Evolutionary conservation across 1,140 invertebrate genomes (phyloP).

Genomic region (Tetragnatha versicolor): DNA sequence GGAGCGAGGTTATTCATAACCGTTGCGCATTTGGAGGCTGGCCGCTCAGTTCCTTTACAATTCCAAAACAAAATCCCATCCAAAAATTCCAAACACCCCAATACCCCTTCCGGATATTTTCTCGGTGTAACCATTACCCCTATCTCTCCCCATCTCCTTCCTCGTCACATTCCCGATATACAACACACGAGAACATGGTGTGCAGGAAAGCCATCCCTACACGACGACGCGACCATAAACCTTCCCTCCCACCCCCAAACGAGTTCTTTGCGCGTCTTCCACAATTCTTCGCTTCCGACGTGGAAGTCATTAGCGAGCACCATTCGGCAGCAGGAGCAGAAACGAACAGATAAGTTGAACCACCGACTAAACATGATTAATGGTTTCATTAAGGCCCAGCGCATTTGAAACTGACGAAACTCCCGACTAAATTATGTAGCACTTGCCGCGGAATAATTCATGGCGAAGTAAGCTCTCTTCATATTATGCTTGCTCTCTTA

Average conservation of each 20-base stretch:
- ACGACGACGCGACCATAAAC: neutral
- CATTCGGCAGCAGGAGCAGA: neutral
- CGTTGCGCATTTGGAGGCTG: too few relatives aligned
- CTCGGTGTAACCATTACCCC: too few relatives aligned
- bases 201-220: neutral
- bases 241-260: neutral
- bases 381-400: neutral
- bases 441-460: constrained; percentile 44
- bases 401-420: constrained; percentile 28
- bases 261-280: neutral
- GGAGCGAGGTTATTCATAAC: too few relatives aligned
- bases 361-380: constrained; percentile 20
- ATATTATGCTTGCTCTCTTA: constrained; percentile 31
- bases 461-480: constrained; percentile 9
- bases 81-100: too few relatives aligned
- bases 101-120: too few relatives aligned
- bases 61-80: too few relatives aligned
- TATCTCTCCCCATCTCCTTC: too few relatives aligned
- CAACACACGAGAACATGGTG: neutral
- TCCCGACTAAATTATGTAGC: constrained; percentile 38
- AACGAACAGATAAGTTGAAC: constrained; percentile 31
- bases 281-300: neutral
- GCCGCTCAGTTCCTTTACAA: too few relatives aligned
- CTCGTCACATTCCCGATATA: neutral
- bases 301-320: neutral